phyloP scores from a whole-genome alignment of 2,888 invertebrate species.

The Ceriagrion tenellum region DNA sequence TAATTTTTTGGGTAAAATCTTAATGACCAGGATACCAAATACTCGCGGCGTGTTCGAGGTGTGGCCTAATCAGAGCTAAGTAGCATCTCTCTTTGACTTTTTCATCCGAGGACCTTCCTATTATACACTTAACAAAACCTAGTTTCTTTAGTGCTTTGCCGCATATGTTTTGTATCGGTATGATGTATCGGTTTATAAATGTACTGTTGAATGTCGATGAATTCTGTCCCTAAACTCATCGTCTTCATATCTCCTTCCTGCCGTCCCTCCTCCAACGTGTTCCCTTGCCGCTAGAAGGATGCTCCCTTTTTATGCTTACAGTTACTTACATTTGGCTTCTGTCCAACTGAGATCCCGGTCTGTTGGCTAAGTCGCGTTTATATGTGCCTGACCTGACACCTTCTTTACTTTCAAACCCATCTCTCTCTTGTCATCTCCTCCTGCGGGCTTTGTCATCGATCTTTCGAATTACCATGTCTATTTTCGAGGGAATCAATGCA shows the following conservation, averaged over 20 bases:
- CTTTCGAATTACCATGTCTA: neutral
- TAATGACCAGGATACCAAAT: too few species aligned
- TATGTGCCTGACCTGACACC: neutral
- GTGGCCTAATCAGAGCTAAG: too few species aligned
- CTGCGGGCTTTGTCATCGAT: neutral
- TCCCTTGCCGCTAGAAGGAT: neutral
- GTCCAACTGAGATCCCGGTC: neutral
- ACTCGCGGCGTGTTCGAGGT: too few species aligned
- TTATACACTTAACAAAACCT: too few species aligned
- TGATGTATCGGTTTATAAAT: too few species aligned
- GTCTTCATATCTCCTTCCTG: neutral
- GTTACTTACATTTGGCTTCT: constrained; percentile 20
- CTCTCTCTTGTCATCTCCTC: neutral
- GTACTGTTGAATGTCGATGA: too few species aligned
- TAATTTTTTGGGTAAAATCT: too few species aligned
- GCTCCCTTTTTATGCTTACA: neutral
- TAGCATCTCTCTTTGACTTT: too few species aligned
- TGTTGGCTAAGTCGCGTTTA: neutral
- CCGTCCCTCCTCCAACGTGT: neutral
- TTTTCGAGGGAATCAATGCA: neutral
- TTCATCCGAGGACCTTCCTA: too few species aligned
- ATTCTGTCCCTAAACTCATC: neutral
- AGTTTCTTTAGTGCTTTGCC: too few species aligned
- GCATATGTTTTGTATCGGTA: too few species aligned
- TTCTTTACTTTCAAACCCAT: neutral